Evolutionary conservation across 2,797 vertebrate genomes (phyloP).

Genomic region (Helicolenus hilgendorfi): DNA sequence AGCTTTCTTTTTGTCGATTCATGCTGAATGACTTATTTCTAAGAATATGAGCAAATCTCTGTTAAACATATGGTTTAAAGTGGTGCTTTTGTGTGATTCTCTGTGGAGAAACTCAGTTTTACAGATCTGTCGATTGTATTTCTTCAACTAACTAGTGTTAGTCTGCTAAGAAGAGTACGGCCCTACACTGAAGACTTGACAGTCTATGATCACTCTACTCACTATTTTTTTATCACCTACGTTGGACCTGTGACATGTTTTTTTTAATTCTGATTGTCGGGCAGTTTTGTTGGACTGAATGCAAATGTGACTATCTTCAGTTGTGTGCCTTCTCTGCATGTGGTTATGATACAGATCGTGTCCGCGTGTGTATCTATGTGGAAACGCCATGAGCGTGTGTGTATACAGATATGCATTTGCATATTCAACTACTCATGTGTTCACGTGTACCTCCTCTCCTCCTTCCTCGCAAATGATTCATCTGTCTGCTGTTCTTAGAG

Average conservation of each 20-base stretch:
- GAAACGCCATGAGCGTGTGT: not conserved
- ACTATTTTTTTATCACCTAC: not conserved
- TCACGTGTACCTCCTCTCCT: not conserved
- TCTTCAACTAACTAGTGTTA: no score
- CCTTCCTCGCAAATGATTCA: conserved; percentile 51
- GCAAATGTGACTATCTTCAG: not conserved
- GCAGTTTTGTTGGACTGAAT: not conserved
- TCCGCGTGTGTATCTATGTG: not conserved
- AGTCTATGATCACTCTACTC: not conserved
- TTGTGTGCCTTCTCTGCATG: not conserved
- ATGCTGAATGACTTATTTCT: no score
- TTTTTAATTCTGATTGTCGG: not conserved
- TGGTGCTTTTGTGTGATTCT: no score
- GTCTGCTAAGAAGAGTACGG: no score
- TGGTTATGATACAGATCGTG: not conserved
- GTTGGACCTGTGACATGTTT: not conserved
- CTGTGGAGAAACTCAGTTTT: no score
- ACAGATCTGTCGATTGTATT: no score
- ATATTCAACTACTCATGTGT: conserved; percentile 1
- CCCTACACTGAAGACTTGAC: not conserved
- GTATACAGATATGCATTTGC: not conserved
- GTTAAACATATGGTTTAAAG: no score
- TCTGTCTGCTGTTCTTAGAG: conserved; percentile 49
- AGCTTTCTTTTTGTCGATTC: no score
- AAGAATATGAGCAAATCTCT: no score